Evolutionary conservation across 2,113 vertebrate genomes (phyloP), one percentile per base, ranked within the genome.

Genomic region (Lagenorhynchus albirostris): DNA sequence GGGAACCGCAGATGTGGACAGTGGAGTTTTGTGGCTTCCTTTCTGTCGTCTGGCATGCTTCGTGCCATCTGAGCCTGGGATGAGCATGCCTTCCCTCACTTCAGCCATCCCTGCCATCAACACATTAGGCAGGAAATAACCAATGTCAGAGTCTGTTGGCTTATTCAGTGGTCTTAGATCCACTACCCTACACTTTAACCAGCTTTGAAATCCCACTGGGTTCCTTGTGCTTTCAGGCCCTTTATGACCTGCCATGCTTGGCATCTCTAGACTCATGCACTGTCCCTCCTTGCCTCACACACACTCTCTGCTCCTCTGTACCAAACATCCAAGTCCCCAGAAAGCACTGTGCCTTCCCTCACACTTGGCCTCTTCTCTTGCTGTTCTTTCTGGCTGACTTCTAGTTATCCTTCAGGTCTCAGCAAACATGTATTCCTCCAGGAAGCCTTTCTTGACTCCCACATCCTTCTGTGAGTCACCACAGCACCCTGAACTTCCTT

Each of bases 361-460:
- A 44, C 6, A 36, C 50, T 41, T 67, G 25, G 33, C 6, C 29
- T 83, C 74, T 83, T 41, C 23, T 50, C 41, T 65, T 89, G n/a
- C 58, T 87, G 0, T 90, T 58, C 41, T 74, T 47, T 63, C 83
- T 83, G 18, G 31, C 20, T 23, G 65, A n/a, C 44, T 71, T 89
- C 60, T 60, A 20, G 17, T 53, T 88, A 71, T 62, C 25, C 25
- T 68, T 91, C 29, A 50, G 20, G 38, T 88, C 29, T 85, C 70
- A 36, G 44, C 10, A 36, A 91, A 21, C 23, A 17, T 36, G 9
- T 36, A 12, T 74, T 65, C 55, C 38, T 87, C 53, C 31, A 50
- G 53, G 76, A 97, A 94, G 73, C 1, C 26, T 93, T 88, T 88
- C 80, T 92, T 38, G 14, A 76, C 20, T 41, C 68, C 47, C 6